phyloP scores from a whole-genome alignment of 1,140 invertebrate species.

The Hycleus phaleratus region DNA sequence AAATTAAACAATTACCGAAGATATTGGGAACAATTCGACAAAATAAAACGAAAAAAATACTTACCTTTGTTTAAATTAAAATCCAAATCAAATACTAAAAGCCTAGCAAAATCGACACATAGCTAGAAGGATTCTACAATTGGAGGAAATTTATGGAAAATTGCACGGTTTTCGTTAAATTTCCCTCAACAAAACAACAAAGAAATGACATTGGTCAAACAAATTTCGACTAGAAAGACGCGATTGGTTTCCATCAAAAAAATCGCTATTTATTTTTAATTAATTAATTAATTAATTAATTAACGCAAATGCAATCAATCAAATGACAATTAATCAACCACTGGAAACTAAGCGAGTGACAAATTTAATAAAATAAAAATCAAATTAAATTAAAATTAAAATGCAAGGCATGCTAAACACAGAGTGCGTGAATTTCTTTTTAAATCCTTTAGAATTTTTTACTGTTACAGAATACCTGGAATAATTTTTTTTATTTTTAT shows the following conservation, averaged over 20 bases:
- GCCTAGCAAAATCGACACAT: conserved; percentile 21
- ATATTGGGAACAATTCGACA: background rate
- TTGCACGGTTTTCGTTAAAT: too few relatives aligned
- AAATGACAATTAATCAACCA: conserved; percentile 37
- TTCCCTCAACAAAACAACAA: background rate
- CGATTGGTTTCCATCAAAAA: too few relatives aligned
- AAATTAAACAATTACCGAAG: background rate
- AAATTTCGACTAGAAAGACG: background rate
- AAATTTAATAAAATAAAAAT: conserved; percentile 12
- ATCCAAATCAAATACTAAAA: conserved; percentile 13
- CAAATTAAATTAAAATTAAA: background rate
- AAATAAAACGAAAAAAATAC: conserved; percentile 18
- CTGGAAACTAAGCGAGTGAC: conserved; percentile 41
- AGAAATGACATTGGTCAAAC: conserved; percentile 20
- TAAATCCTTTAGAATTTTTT: background rate
- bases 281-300: conserved; percentile 1
- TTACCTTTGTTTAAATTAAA: conserved; percentile 11
- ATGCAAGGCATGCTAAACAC: conserved; percentile 39
- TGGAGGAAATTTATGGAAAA: conserved; percentile 9
- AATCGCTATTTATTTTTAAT: too few relatives aligned
- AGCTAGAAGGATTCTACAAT: conserved; percentile 17
- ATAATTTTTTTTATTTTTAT: too few relatives aligned
- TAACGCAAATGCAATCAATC: conserved; percentile 15
- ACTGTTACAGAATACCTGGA: too few relatives aligned
- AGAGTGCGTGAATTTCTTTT: conserved; percentile 32